Base-by-base conservation (phyloP, 2,888 invertebrate genomes). In the Biston stratarius region DNA sequence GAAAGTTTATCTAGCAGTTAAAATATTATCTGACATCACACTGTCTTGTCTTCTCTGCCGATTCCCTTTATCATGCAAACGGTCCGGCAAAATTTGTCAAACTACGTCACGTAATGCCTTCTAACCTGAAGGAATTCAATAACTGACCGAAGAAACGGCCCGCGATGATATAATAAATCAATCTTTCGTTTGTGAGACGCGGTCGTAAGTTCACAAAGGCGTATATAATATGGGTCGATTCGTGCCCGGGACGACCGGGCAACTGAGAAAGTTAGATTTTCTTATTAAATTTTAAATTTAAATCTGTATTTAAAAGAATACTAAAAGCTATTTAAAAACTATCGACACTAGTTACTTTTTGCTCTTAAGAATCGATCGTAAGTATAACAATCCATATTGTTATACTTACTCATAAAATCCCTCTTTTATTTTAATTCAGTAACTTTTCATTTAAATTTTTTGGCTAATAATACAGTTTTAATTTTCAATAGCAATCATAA, bases 151-250 rank as follows among this genome's bases (percentile, higher is more conserved):
- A 45, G 64, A 44, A 58, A 57, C 6, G 49, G 53, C 57, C 63
- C 60, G 57, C 24, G 45, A 62, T 45, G 51, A 52, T 34, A 60
- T 69, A 71, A 74, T 74, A 73, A 70, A 74, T 74, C 74, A 73
- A 71, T 70, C 69, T 65, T 45, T 70, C 69, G 66, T 64, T 67
- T 45, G 70, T 55, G 36, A 64, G 61, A 60, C 60, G 66, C 44
- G 64, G 45, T 64, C 62, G 60, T 55, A 51, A 67, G 67, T 67
- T 64, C 74, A 74, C 69, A 73, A 73, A 74, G 69, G 73, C 73
- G 69, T 65, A 67, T 67, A 66, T 73, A 73, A 73, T 71, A 57
- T 65, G 64, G 71, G 64, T 52, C 64, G 62, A 64, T 60, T 67
- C 49, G 64, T 40, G 61, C 55, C 49, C 53, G 33, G 45, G 1